Conservation (phyloP, 2,113 vertebrate genomes). For the Proteles cristata region DNA sequence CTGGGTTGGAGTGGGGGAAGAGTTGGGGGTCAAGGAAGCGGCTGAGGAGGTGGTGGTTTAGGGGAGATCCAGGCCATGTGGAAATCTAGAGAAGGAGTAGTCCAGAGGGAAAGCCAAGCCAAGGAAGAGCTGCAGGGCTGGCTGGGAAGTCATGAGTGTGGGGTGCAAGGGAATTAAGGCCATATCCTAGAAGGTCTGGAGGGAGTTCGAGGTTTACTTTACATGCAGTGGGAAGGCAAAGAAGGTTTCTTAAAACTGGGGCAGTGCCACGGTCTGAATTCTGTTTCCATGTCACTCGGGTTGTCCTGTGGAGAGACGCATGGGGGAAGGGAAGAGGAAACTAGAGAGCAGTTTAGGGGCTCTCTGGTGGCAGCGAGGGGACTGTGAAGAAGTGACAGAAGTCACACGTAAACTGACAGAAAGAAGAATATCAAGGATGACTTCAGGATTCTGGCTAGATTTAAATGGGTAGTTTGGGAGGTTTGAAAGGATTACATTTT, state of each 20-base stretch:
- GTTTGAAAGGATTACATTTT: neutral
- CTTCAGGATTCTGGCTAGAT: neutral
- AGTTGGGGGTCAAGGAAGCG: neutral
- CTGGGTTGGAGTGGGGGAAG: neutral
- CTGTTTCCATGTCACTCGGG: neutral
- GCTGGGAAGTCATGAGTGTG: rapidly evolving
- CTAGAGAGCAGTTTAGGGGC: neutral
- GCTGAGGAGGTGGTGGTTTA: neutral
- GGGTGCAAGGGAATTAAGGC: too few species aligned
- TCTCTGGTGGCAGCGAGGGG: neutral
- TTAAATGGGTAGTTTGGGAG: neutral
- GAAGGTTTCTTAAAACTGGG: neutral
- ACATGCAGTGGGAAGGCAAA: neutral
- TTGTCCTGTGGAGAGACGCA: neutral
- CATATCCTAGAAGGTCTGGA: neutral
- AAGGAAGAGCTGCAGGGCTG: neutral
- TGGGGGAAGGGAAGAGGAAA: neutral
- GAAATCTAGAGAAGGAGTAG: neutral
- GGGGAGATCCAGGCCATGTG: neutral
- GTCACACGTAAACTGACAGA: neutral
- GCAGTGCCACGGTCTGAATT: neutral
- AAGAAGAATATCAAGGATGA: neutral
- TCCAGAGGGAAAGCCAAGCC: neutral
- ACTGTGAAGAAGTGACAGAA: neutral
- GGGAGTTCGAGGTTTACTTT: neutral